These are phyloP conservation scores for Progne subis DNA, from an alignment of 2,113 vertebrate species.

Conservation along the genomic window DNA sequence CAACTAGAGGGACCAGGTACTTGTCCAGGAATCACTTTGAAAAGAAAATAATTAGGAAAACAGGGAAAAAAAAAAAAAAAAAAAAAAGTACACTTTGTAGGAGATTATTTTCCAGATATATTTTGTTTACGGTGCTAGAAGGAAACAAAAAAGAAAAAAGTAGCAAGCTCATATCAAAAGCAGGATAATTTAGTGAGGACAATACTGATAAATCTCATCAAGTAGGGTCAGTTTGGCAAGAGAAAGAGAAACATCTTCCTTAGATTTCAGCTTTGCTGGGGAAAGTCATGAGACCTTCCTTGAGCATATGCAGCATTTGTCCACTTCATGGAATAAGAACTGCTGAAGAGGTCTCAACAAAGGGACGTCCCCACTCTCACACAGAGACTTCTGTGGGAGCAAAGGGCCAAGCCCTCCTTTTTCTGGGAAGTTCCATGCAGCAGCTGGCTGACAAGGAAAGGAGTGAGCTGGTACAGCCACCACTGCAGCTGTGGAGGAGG, in stretches of 20 bases:
- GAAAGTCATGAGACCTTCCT: not conserved
- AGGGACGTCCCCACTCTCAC: not conserved
- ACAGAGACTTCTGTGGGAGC: not conserved
- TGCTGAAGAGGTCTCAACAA: not conserved
- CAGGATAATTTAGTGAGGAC: not conserved
- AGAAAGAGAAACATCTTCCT: not conserved
- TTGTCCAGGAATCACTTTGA: not conserved
- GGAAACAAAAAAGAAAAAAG: not conserved
- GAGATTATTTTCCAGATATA: not conserved
- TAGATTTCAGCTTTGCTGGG: not conserved
- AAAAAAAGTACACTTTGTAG: not conserved
- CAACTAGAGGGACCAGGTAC: not conserved
- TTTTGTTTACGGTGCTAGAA: not conserved
- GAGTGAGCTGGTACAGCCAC: not conserved
- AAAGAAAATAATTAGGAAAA: not conserved
- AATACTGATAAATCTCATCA: not conserved
- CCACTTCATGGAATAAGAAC: not conserved
- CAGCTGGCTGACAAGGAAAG: not conserved
- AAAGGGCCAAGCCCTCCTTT: not conserved
- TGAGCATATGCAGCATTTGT: not conserved
- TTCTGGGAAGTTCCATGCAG: not conserved
- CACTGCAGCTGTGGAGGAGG: not conserved
- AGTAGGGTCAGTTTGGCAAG: not conserved
- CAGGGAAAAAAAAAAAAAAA: too few species aligned
- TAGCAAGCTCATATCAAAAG: not conserved